A percentile compares a stretch with the other conserved stretches of the same genome.
phyloP scores from a whole-genome alignment of 1,140 invertebrate species.

The Sarcophaga bullata region DNA sequence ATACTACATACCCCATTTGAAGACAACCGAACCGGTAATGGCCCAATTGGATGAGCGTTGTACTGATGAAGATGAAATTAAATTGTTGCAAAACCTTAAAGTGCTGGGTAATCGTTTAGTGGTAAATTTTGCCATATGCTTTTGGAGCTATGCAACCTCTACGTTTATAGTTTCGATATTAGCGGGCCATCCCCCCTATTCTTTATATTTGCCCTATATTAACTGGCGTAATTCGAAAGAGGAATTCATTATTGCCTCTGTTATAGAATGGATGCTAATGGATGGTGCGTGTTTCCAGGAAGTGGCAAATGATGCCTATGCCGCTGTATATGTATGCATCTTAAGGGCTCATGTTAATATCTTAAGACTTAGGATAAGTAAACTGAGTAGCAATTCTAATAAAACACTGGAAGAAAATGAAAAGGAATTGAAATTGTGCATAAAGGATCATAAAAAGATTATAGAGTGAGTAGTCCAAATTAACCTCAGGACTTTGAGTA shows the following conservation, averaged over 20 bases:
- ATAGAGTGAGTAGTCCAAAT: slow-evolving; percentile 43
- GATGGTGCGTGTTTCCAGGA: slow-evolving; percentile 51
- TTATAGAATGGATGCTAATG: slow-evolving; percentile 51
- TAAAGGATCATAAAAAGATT: slow-evolving; percentile 50
- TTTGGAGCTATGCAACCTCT: slow-evolving; percentile 47
- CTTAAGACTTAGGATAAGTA: slow-evolving; percentile 45
- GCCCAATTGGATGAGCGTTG: slow-evolving; percentile 47
- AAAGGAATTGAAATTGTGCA: slow-evolving; percentile 48
- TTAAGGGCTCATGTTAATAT: slow-evolving; percentile 48
- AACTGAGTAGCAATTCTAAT: slow-evolving; percentile 8
- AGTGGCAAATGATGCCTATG: slow-evolving; percentile 50
- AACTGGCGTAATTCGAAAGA: slow-evolving; percentile 47
- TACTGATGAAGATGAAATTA: slow-evolving; percentile 40
- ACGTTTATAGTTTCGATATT: slow-evolving; percentile 49
- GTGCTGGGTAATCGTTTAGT: slow-evolving; percentile 47
- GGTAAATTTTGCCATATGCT: slow-evolving; percentile 47
- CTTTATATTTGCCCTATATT: slow-evolving; percentile 49
- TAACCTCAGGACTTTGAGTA: not conserved
- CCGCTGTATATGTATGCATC: slow-evolving; percentile 50
- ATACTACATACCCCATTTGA: slow-evolving; percentile 43
- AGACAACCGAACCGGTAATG: slow-evolving; percentile 42
- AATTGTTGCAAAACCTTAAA: slow-evolving; percentile 33
- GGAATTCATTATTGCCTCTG: slow-evolving; percentile 48
- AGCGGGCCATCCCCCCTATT: slow-evolving; percentile 49
- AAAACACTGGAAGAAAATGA: slow-evolving; percentile 44